A percentile compares a stretch with the other conserved stretches of the same genome.
Evolutionary conservation across 2,888 invertebrate genomes (phyloP).

Genomic region (Troides helena): DNA sequence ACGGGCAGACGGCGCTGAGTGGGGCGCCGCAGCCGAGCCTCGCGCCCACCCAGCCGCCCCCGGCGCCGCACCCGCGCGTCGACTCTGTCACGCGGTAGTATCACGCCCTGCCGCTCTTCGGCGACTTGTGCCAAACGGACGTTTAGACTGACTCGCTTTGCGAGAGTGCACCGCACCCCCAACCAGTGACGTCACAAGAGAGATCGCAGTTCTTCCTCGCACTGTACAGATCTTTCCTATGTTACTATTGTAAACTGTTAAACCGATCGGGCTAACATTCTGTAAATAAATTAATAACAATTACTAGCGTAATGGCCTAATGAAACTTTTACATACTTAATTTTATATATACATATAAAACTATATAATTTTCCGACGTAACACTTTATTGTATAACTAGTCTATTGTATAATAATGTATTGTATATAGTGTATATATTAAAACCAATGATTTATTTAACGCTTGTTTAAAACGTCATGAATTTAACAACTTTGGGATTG

Average conservation of each 20-base stretch:
- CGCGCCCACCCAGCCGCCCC: slow-evolving; percentile 63
- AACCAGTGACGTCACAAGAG: slow-evolving; percentile 36
- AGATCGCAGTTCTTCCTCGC: slow-evolving; percentile 67
- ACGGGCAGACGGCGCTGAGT: slow-evolving; percentile 55
- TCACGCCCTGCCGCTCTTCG: slow-evolving; percentile 77
- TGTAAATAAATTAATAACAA: not conserved
- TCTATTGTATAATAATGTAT: slow-evolving; percentile 55
- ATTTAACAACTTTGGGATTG: slow-evolving; percentile 68
- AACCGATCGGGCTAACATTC: not conserved
- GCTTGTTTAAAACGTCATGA: slow-evolving; percentile 47
- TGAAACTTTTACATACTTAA: slow-evolving; percentile 17
- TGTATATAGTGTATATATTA: slow-evolving; percentile 66
- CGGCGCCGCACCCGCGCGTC: slow-evolving; percentile 65
- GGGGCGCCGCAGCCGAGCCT: slow-evolving; percentile 52
- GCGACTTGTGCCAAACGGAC: slow-evolving; percentile 79
- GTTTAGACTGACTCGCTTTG: slow-evolving; percentile 58
- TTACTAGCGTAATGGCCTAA: slow-evolving; percentile 28
- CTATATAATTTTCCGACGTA: slow-evolving; percentile 31
- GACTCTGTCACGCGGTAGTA: slow-evolving; percentile 78
- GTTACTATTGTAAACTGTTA: slow-evolving; percentile 1
- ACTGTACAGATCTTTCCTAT: slow-evolving; percentile 33
- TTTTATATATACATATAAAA: slow-evolving; percentile 25
- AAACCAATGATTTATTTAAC: slow-evolving; percentile 37
- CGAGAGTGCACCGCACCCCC: slow-evolving; percentile 47
- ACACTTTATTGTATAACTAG: slow-evolving; percentile 48